phyloP scores from a whole-genome alignment of 2,888 invertebrate genomes.

The Phrixothrix hirtus region DNA sequence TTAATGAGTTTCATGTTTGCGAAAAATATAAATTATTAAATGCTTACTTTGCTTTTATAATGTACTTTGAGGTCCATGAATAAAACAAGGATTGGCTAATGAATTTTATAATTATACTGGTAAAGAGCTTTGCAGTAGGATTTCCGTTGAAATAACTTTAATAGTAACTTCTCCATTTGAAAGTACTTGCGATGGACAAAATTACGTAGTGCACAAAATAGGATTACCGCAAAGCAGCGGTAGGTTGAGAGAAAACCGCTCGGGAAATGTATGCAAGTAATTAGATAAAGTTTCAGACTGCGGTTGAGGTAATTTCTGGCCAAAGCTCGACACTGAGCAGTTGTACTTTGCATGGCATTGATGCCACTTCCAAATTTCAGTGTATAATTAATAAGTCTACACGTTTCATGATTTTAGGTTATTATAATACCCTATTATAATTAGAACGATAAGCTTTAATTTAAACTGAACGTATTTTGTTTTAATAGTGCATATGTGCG shows the following conservation, averaged over 20 bases:
- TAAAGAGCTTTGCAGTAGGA: no score
- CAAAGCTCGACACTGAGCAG: slow-evolving; percentile 27
- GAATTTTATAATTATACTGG: no score
- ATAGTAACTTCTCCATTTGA: slow-evolving; percentile 3
- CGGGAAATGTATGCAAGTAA: slow-evolving; percentile 53
- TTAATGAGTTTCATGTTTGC: no score
- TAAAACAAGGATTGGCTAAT: no score
- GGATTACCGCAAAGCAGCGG: slow-evolving; percentile 34
- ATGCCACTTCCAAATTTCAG: slow-evolving; percentile 20
- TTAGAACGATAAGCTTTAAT: no score
- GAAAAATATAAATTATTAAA: no score
- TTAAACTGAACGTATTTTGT: no score
- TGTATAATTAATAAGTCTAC: slow-evolving; percentile 1
- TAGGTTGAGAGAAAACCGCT: slow-evolving; percentile 40
- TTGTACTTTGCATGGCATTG: slow-evolving; percentile 23
- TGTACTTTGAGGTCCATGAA: no score
- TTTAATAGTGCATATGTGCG: no score
- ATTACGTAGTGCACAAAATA: slow-evolving; percentile 34
- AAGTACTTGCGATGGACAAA: slow-evolving; percentile 19
- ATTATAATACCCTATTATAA: no score
- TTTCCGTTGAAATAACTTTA: neutral
- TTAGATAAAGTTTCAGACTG: slow-evolving; percentile 55
- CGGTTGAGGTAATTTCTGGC: slow-evolving; percentile 53
- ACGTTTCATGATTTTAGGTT: no score
- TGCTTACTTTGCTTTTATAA: no score